A percentile compares a stretch with the other conserved stretches of the same genome.
phyloP scores from a whole-genome alignment of 2,797 vertebrate genomes.

The Danio aesculapii region DNA sequence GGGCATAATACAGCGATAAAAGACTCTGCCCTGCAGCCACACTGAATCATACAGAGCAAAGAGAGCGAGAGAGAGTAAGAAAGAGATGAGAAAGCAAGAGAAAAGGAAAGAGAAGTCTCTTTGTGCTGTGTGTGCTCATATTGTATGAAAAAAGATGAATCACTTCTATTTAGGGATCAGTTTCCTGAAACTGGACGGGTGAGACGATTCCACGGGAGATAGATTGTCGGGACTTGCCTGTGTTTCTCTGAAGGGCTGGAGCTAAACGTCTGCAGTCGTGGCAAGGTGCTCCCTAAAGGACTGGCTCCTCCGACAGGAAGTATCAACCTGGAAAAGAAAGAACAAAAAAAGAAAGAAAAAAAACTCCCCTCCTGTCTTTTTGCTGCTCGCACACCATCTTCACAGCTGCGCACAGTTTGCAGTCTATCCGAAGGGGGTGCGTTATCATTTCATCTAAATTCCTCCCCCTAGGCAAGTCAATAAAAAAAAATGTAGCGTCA shows the following conservation, averaged over 20 bases:
- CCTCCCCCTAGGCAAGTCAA: constrained; percentile 52
- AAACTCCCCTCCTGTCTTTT: constrained; percentile 7
- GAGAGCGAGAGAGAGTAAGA: constrained; percentile 69
- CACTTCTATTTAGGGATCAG: constrained; percentile 85
- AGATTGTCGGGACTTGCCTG: constrained; percentile 85
- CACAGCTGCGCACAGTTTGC: constrained; percentile 37
- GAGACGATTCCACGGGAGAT: constrained; percentile 78
- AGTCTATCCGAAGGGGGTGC: constrained; percentile 45
- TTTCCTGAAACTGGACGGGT: constrained; percentile 84
- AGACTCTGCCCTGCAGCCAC: constrained; percentile 80
- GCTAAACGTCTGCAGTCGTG: constrained; percentile 71
- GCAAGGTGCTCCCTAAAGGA: constrained; percentile 51
- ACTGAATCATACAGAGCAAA: constrained; percentile 80
- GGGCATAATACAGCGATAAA: constrained; percentile 81
- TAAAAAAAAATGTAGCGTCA: constrained; percentile 45
- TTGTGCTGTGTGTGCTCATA: constrained; percentile 79
- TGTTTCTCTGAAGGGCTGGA: constrained; percentile 80
- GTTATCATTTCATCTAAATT: constrained; percentile 56
- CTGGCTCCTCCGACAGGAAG: constrained; percentile 35
- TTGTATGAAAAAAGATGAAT: constrained; percentile 85
- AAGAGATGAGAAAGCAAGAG: constrained; percentile 33
- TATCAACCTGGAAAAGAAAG: constrained; percentile 38
- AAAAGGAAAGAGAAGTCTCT: constrained; percentile 70
- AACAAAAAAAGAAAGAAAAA: not conserved
- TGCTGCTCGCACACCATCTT: constrained; percentile 28